Conservation (phyloP, 2,888 invertebrate species). For the Rhamphomyia laevipes region DNA sequence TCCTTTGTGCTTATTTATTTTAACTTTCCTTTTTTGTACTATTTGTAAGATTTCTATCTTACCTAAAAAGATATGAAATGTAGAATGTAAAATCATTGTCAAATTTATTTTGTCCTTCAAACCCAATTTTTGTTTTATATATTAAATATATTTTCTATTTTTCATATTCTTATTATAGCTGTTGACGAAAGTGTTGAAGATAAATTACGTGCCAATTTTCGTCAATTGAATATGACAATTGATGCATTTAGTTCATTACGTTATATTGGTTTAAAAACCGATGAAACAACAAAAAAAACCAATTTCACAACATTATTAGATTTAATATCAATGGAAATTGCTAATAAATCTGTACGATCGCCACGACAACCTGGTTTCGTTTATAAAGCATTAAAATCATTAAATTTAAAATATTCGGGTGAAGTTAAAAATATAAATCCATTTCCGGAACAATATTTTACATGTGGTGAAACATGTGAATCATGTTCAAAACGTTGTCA, state of each 20-base stretch:
- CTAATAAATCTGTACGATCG: conserved; percentile 58
- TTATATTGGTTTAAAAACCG: conserved; percentile 51
- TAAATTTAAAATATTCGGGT: conserved; percentile 66
- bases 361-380: conserved; percentile 54
- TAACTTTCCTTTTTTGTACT: no score
- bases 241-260: conserved; percentile 62
- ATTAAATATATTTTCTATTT: conserved; percentile 5
- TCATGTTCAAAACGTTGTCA: conserved; percentile 54
- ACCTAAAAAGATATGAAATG: no score
- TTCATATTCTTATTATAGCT: conserved; percentile 32
- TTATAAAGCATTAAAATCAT: conserved; percentile 53
- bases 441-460: conserved; percentile 70
- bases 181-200: conserved; percentile 50
- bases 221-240: conserved; percentile 47
- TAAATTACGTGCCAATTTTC: conserved; percentile 48
- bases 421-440: conserved; percentile 47
- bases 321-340: conserved; percentile 49
- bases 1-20: no score
- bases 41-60: no score
- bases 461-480: conserved; percentile 57
- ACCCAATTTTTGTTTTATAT: conserved; percentile 4
- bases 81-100: no score
- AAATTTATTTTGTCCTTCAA: no score
- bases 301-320: conserved; percentile 47
- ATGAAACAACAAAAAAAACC: conserved; percentile 38